Percentiles rank a stretch among this genome's conserved stretches.
These are phyloP conservation scores for Lethrus apterus DNA, from an alignment of 1,140 invertebrate genomes.

Conservation along the genomic window DNA sequence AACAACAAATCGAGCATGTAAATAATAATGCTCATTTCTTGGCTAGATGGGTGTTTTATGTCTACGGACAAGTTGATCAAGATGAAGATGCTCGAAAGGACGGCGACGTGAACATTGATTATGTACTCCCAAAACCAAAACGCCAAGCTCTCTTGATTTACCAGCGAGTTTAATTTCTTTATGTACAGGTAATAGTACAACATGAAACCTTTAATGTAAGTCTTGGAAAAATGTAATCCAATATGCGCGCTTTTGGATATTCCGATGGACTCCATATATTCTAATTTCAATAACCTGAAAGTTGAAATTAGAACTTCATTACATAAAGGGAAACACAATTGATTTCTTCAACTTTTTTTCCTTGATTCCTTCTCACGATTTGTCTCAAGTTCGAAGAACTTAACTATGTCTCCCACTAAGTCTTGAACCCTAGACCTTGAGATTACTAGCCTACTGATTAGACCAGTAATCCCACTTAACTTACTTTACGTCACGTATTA, in stretches of 20 bases:
- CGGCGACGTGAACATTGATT: slow-evolving; percentile 9
- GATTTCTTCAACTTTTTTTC: not conserved
- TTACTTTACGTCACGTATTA: not conserved
- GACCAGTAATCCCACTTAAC: not conserved
- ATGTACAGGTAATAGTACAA: not conserved
- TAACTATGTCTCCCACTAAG: too few relatives aligned
- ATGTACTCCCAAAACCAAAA: slow-evolving; percentile 12
- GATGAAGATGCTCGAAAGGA: slow-evolving; percentile 1
- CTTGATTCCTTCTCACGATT: too few relatives aligned
- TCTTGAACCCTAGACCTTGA: too few relatives aligned
- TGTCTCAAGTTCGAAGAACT: too few relatives aligned
- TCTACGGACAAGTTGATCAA: not conserved
- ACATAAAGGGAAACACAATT: too few relatives aligned
- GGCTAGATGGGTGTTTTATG: not conserved
- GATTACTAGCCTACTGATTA: too few relatives aligned
- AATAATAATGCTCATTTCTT: not conserved
- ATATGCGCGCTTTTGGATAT: not conserved
- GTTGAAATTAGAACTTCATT: too few relatives aligned
- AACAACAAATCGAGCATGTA: slow-evolving; percentile 5
- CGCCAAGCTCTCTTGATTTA: not conserved
- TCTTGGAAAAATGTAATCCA: too few relatives aligned
- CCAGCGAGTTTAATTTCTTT: not conserved
- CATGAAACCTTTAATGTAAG: not conserved
- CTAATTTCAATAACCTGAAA: slow-evolving; percentile 11
- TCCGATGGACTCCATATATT: slow-evolving; percentile 2